Percentiles rank a stretch among this genome's conserved stretches.
Conservation (phyloP, 2,797 vertebrate species). For the Poecilia picta region DNA sequence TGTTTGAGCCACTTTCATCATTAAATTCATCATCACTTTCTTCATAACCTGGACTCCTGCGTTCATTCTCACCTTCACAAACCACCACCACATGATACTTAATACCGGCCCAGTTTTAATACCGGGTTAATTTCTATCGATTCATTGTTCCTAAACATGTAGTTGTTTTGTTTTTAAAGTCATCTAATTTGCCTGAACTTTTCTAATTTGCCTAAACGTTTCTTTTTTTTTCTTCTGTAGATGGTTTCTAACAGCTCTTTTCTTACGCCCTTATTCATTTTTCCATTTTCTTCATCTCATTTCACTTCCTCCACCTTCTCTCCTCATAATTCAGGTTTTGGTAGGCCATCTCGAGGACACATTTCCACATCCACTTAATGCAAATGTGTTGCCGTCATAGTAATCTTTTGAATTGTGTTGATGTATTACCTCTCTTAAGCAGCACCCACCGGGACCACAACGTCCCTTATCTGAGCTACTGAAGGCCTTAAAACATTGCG, state of each 20-base stretch:
- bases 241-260: neutral
- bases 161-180: neutral
- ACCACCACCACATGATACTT: too few relatives aligned
- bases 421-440: constrained; percentile 31
- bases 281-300: neutral
- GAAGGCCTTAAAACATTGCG: constrained; percentile 12
- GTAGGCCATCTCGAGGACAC: constrained; percentile 62
- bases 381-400: constrained; percentile 54
- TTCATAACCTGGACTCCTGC: too few relatives aligned
- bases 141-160: neutral
- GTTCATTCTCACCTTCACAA: too few relatives aligned
- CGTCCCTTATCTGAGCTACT: constrained; percentile 15
- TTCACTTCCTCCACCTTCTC: neutral
- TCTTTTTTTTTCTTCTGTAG: neutral
- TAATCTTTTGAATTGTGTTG: constrained; percentile 64
- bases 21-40: too few relatives aligned
- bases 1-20: too few relatives aligned
- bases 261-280: neutral
- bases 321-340: constrained; percentile 36
- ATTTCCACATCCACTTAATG: constrained; percentile 52
- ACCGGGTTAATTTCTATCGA: neutral
- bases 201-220: neutral
- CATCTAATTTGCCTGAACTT: neutral
- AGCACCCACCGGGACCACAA: constrained; percentile 30
- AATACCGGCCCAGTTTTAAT: too few relatives aligned